Conservation (phyloP, 2,797 vertebrate genomes). For the Anomalospiza imberbis region DNA sequence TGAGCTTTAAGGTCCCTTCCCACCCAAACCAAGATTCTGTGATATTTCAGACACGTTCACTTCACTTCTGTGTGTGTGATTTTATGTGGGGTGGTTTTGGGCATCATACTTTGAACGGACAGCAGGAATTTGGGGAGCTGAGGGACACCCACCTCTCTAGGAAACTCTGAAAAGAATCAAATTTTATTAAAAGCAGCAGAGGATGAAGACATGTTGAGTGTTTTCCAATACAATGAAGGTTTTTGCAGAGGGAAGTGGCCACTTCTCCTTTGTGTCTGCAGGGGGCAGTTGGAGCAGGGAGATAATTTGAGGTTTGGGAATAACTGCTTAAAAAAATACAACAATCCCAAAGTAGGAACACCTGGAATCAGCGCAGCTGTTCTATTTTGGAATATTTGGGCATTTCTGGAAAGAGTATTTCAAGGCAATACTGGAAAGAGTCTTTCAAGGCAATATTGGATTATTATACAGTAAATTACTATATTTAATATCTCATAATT, state of each 20-base stretch:
- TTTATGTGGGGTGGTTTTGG: background rate
- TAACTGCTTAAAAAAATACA: background rate
- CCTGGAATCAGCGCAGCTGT: background rate
- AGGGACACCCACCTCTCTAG: background rate
- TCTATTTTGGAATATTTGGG: background rate
- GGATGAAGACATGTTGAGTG: background rate
- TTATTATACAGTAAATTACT: background rate
- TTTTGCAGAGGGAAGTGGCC: background rate
- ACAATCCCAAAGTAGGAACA: accelerated
- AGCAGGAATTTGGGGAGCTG: background rate
- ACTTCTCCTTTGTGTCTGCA: background rate
- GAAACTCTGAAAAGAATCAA: background rate
- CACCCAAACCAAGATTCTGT: background rate
- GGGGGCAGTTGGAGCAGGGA: background rate
- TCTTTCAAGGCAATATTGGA: background rate
- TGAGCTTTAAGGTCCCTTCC: background rate
- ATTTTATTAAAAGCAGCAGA: background rate
- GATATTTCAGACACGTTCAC: accelerated
- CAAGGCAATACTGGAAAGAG: background rate
- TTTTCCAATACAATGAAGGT: accelerated
- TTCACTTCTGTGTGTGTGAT: background rate
- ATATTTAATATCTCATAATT: background rate
- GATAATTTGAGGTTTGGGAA: background rate
- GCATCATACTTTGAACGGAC: accelerated
- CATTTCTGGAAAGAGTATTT: background rate